Evolutionary conservation across 2,797 vertebrate genomes (phyloP).

Genomic region (Petrocephalus sullivani): DNA sequence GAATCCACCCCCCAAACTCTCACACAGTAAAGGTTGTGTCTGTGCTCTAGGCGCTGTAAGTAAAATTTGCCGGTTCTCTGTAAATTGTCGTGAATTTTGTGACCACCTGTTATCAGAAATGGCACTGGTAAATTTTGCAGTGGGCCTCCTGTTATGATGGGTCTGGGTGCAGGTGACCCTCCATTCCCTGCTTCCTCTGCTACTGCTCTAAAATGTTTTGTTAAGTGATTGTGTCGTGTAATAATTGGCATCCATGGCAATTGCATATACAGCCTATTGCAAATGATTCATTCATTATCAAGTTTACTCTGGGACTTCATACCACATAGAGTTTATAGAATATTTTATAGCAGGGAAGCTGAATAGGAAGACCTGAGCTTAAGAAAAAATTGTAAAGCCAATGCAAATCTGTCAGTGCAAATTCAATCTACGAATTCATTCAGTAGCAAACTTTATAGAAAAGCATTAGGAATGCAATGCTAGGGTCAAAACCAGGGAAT

Average conservation of each 20-base stretch:
- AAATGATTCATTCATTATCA: not conserved
- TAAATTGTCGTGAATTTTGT: not conserved
- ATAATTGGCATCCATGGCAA: not conserved
- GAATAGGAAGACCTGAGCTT: not conserved
- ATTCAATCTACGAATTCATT: not conserved
- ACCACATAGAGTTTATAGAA: not conserved
- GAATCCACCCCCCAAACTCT: not conserved
- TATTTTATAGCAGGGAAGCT: not conserved
- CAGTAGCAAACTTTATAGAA: not conserved
- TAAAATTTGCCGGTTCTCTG: not conserved
- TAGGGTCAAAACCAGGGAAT: not conserved
- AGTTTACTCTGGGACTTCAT: not conserved
- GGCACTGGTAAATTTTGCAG: not conserved
- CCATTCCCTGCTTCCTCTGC: not conserved
- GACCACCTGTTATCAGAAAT: not conserved
- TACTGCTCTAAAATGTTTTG: not conserved
- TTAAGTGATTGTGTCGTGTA: not conserved
- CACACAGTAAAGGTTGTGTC: not conserved
- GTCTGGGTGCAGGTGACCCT: not conserved
- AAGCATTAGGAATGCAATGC: not conserved
- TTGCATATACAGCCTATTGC: not conserved
- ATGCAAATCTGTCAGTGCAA: too few relatives aligned
- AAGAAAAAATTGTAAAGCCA: not conserved
- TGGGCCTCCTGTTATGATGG: not conserved
- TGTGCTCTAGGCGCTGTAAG: not conserved